phyloP scores from a whole-genome alignment of 2,888 invertebrate species.

The Scrobipalpa costella region DNA sequence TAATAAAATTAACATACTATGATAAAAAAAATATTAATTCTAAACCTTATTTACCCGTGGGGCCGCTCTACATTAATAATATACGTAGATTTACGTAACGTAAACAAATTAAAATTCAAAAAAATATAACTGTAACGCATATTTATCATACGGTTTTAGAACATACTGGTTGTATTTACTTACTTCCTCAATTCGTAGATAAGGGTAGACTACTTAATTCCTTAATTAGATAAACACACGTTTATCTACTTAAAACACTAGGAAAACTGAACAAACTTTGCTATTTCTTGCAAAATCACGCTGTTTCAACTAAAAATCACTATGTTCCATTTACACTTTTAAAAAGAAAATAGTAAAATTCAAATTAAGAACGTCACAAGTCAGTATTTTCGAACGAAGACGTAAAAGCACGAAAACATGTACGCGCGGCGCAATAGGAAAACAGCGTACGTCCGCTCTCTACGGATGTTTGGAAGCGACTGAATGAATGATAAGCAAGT shows the following conservation, averaged over 20 bases:
- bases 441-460: neutral
- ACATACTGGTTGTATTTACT: constrained; percentile 3
- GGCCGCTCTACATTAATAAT: too few species aligned
- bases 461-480: neutral
- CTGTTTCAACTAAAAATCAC: too few species aligned
- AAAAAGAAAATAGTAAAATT: too few species aligned
- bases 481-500: constrained; percentile 13
- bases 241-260: constrained; percentile 5
- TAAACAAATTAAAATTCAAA: constrained; percentile 18
- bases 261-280: neutral
- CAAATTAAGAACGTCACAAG: too few species aligned
- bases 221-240: constrained; percentile 7
- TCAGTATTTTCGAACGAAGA: neutral
- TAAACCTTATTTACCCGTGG: too few species aligned
- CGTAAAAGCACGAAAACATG: neutral
- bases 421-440: neutral
- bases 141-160: neutral
- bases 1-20: too few species aligned
- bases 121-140: neutral
- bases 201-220: neutral
- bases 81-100: too few species aligned
- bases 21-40: too few species aligned
- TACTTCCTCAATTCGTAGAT: constrained; percentile 16
- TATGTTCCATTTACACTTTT: too few species aligned
- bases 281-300: neutral